Conservation (phyloP, 2,113 vertebrate species). For the Ammodramus savannarum region DNA sequence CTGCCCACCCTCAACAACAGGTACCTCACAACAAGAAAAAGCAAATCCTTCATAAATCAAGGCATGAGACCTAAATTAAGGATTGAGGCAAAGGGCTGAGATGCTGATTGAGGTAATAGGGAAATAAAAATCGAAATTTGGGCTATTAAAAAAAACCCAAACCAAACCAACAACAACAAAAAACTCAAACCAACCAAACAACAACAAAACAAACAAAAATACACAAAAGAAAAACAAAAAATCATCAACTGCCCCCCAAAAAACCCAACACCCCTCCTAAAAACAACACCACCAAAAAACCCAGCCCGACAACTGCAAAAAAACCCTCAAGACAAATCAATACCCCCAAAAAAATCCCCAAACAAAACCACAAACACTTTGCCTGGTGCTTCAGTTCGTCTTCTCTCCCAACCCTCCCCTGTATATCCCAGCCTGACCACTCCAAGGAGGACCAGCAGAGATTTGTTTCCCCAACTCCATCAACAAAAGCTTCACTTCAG, state of each 20-base stretch:
- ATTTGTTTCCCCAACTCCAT: neutral
- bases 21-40: neutral
- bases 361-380: neutral
- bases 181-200: neutral
- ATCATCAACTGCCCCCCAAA: no score
- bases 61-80: neutral
- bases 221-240: no score
- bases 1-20: neutral
- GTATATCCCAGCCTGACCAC: neutral
- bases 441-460: neutral
- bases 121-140: neutral
- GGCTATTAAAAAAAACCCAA: neutral
- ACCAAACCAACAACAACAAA: no score
- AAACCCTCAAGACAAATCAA: neutral
- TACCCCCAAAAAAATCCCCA: fast-evolving
- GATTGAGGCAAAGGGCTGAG: neutral
- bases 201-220: neutral
- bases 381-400: neutral
- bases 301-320: neutral
- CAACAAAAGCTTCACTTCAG: neutral
- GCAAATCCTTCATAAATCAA: neutral
- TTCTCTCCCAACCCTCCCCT: neutral
- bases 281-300: no score
- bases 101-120: neutral
- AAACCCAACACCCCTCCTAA: fast-evolving